Base-by-base conservation (phyloP, 2,113 vertebrate genomes). In the Rhipidura dahli region DNA sequence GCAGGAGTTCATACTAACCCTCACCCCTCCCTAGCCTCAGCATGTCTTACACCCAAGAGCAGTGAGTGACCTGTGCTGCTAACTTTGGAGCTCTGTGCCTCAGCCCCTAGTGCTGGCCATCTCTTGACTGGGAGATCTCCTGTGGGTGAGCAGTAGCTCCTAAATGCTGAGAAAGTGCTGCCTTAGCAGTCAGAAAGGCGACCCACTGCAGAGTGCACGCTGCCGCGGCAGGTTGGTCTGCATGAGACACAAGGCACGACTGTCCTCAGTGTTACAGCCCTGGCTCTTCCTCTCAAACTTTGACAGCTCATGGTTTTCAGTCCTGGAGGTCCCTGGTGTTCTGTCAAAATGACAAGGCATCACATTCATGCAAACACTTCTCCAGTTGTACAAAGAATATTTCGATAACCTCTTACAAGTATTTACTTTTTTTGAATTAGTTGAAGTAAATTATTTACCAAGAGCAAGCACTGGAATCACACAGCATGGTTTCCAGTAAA, bases 151-250 rank as follows among this genome's bases (percentile, higher is more conserved):
- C 1, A 2, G 33, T 42, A 61, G 42, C 14, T 87, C 24, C 27
- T 35, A 60, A 77, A 60, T 13, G 44, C 42, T 70, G 40, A 63
- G 50, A 51, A 72, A 79, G 20, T 9, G 14, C 20, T 82, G 10
- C 24, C 3, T 21, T 10, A 49, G 61, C 4, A 76, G 57, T 7
- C 23, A 21, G 44, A 64, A 64, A 54, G 11, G 40, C 30, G 56
- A n/a, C 5, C 21, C 24, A 4, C 30, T n/a, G n/a, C 21, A 49
- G n/a, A 69, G 2, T 1, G 6, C 0, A 0, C 0, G 0, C 33
- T 68, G 59, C 22, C 3, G 1, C 0, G 3, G 17, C 33, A 50
- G 15, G 5, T 15, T 77, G n/a, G 24, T 69, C 40, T 33, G 42
- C 13, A 6, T 4, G 23, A 35, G 26, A 42, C 24, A 39, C 8